phyloP scores from a whole-genome alignment of 1,140 invertebrate genomes.

The Adoxophyes honmai region DNA sequence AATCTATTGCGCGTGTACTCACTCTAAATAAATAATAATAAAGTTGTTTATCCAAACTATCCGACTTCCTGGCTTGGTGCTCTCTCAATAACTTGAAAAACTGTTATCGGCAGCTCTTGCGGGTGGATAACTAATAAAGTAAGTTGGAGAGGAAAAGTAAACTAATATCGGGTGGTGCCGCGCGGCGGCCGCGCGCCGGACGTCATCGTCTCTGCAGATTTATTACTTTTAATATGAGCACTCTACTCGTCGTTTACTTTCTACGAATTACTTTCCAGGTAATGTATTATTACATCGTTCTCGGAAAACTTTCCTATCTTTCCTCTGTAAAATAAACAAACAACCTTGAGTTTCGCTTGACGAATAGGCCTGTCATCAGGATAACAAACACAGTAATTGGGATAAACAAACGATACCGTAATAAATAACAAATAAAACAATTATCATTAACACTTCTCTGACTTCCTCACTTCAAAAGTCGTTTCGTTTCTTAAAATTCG shows the following conservation, averaged over 20 bases:
- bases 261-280: constrained; percentile 36
- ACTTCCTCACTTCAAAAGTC: constrained; percentile 71
- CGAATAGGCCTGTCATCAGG: constrained; percentile 12
- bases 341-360: too few species aligned
- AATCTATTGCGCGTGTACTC: too few species aligned
- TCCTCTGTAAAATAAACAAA: constrained; percentile 31
- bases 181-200: constrained; percentile 40
- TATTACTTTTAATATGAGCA: constrained; percentile 71
- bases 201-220: constrained; percentile 63
- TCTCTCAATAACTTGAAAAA: constrained; percentile 65
- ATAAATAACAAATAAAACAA: constrained; percentile 56
- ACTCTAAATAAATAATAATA: too few species aligned
- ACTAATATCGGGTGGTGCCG: constrained; percentile 71
- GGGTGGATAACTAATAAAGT: constrained; percentile 73
- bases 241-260: constrained; percentile 38
- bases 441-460: constrained; percentile 65
- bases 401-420: constrained; percentile 18
- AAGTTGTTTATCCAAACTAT: neutral
- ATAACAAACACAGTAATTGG: constrained; percentile 20
- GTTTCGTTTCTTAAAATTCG: constrained; percentile 69
- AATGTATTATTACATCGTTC: neutral
- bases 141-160: constrained; percentile 75
- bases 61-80: constrained; percentile 38
- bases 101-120: constrained; percentile 60
- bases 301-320: neutral